A percentile compares a stretch with the other conserved stretches of the same genome.
Conservation (phyloP, 2,113 vertebrate species). For the Cyprinodon brontotheroides region DNA sequence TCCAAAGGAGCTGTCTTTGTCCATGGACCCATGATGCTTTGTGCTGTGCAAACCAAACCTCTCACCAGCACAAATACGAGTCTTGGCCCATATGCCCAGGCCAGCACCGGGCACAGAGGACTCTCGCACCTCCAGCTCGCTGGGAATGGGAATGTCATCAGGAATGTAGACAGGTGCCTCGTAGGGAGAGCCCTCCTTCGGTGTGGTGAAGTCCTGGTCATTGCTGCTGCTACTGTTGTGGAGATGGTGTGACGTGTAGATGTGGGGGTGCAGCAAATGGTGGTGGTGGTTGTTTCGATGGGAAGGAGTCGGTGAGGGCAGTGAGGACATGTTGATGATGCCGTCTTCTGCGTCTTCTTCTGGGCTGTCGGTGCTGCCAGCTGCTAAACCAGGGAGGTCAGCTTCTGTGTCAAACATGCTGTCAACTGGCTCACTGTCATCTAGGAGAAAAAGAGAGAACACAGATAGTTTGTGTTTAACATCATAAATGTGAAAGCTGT, state of each 20-base stretch:
- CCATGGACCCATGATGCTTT: slow-evolving; percentile 81
- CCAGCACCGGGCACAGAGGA: slow-evolving; percentile 95
- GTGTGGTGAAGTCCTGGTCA: slow-evolving; percentile 94
- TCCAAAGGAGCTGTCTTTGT: slow-evolving; percentile 91
- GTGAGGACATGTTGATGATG: slow-evolving; percentile 88
- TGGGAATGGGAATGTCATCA: slow-evolving; percentile 96
- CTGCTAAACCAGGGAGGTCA: slow-evolving; percentile 81
- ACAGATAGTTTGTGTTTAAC: slow-evolving; percentile 1
- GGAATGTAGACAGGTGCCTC: slow-evolving; percentile 99
- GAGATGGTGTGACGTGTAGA: slow-evolving; percentile 84
- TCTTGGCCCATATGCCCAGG: slow-evolving; percentile 96
- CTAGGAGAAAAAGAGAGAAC: slow-evolving; percentile 67
- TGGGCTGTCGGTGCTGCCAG: slow-evolving; percentile 77
- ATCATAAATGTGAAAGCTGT: background rate
- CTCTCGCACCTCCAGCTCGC: slow-evolving; percentile 95
- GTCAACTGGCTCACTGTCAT: slow-evolving; percentile 93
- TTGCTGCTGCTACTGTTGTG: slow-evolving; percentile 74
- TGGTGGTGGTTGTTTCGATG: slow-evolving; percentile 79
- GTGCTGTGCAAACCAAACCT: slow-evolving; percentile 88
- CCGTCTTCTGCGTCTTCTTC: slow-evolving; percentile 95
- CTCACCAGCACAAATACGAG: slow-evolving; percentile 86
- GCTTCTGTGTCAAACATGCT: slow-evolving; percentile 94
- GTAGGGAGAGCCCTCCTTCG: slow-evolving; percentile 98
- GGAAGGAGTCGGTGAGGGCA: slow-evolving; percentile 83
- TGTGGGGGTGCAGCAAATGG: slow-evolving; percentile 70